Conservation (phyloP, 2,888 invertebrate species). For the Drosophila basisetae region DNA sequence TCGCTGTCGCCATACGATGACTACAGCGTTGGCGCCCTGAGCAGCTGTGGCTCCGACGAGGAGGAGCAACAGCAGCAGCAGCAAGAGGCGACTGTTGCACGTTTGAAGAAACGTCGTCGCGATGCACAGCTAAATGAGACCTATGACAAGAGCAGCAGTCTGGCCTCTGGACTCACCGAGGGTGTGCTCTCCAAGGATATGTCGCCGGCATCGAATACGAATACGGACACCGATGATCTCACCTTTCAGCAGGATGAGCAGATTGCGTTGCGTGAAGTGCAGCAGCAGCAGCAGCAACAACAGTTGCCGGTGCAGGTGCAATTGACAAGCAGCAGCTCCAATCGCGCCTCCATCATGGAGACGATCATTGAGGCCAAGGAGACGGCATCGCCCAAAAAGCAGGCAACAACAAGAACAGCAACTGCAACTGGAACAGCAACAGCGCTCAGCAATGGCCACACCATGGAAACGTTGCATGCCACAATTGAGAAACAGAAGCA, state of each 20-base stretch:
- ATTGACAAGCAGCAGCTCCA: slow-evolving; percentile 70
- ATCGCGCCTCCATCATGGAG: slow-evolving; percentile 84
- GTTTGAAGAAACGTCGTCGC: slow-evolving; percentile 81
- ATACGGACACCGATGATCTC: slow-evolving; percentile 85
- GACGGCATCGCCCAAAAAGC: slow-evolving; percentile 84
- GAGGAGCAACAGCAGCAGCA: slow-evolving; percentile 37
- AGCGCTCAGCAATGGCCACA: slow-evolving; percentile 69
- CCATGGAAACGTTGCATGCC: slow-evolving; percentile 83
- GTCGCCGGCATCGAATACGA: slow-evolving; percentile 84
- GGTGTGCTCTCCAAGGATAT: slow-evolving; percentile 85
- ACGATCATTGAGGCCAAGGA: slow-evolving; percentile 85
- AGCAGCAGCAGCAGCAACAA: slow-evolving; percentile 6
- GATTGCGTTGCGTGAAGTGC: slow-evolving; percentile 71
- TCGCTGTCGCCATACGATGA: slow-evolving; percentile 85
- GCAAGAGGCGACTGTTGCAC: slow-evolving; percentile 30
- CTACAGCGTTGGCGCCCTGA: slow-evolving; percentile 80
- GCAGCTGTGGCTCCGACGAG: slow-evolving; percentile 78
- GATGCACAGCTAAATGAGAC: slow-evolving; percentile 85
- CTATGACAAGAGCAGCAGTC: slow-evolving; percentile 85
- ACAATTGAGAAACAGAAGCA: slow-evolving; percentile 85
- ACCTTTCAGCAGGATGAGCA: slow-evolving; percentile 85
- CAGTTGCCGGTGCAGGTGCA: slow-evolving; percentile 37
- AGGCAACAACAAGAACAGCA: slow-evolving; percentile 6
- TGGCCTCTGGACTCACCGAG: slow-evolving; percentile 84
- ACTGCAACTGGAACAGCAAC: neutral